A percentile compares a stretch with the other conserved stretches of the same genome.
phyloP scores from a whole-genome alignment of 2,797 vertebrate species.

The Cottoperca gobio region DNA sequence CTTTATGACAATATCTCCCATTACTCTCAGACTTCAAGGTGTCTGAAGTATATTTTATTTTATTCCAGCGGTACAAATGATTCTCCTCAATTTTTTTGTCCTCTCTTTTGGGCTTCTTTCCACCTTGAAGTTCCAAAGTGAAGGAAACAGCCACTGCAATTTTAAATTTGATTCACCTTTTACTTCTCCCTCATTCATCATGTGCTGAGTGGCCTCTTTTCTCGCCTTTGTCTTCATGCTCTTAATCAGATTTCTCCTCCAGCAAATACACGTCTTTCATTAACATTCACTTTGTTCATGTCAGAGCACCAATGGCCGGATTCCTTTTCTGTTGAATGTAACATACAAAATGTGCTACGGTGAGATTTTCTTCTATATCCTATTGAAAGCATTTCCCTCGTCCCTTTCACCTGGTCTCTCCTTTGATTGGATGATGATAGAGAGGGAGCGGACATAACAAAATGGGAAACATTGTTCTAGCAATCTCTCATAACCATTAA shows the following conservation, averaged over 20 bases:
- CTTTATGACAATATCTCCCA: conserved; percentile 23
- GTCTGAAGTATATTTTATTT: neutral
- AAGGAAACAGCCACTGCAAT: neutral
- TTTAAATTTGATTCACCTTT: conserved; percentile 7
- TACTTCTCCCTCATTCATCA: neutral
- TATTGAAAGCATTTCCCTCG: neutral
- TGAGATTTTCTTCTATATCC: neutral
- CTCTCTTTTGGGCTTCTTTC: neutral
- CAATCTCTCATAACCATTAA: conserved; percentile 21
- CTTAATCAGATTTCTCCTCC: conserved; percentile 11
- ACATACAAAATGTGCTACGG: neutral
- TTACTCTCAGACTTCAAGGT: conserved; percentile 32
- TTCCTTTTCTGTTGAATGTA: conserved; percentile 9
- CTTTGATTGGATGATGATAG: conserved; percentile 18
- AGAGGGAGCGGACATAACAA: neutral
- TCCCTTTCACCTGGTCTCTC: neutral
- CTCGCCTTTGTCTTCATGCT: conserved; percentile 1
- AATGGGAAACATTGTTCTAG: neutral
- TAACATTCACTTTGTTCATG: neutral
- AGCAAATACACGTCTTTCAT: neutral
- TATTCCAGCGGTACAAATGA: conserved; percentile 9
- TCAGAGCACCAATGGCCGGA: neutral
- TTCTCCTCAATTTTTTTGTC: neutral
- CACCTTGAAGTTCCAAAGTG: conserved; percentile 8
- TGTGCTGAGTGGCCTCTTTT: neutral